phyloP scores from a whole-genome alignment of 2,797 vertebrate species.

The Phalanger gymnotis region DNA sequence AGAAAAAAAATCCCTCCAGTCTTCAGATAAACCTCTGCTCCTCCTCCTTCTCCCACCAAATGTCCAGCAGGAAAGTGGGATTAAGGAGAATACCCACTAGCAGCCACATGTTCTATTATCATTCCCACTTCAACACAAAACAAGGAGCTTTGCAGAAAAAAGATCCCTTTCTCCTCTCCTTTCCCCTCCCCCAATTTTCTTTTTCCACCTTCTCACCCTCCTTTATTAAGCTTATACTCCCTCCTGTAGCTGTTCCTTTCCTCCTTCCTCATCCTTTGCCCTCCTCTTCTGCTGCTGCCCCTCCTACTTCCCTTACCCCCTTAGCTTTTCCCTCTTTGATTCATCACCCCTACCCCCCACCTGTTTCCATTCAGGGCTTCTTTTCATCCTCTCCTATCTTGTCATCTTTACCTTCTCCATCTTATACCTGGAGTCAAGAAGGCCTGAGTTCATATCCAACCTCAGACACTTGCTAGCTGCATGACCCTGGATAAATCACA shows the following conservation, averaged over 20 bases:
- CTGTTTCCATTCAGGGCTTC: fast-evolving
- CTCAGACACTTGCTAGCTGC: not conserved
- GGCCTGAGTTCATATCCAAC: not conserved
- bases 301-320: no score
- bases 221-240: not conserved
- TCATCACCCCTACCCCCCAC: not conserved
- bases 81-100: conserved; percentile 74
- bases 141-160: conserved; percentile 10
- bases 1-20: conserved; percentile 58
- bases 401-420: conserved; percentile 1
- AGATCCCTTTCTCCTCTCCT: not conserved
- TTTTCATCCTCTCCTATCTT: not conserved
- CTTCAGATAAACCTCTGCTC: conserved; percentile 69
- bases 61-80: conserved; percentile 72
- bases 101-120: conserved; percentile 69
- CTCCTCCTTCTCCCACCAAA: conserved; percentile 56
- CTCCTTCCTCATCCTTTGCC: not conserved
- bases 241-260: not conserved
- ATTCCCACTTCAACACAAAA: conserved; percentile 65
- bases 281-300: not conserved
- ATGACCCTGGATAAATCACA: not conserved
- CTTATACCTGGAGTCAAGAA: not conserved
- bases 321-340: not conserved
- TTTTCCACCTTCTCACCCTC: not conserved
- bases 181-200: not conserved